Base-by-base conservation (phyloP, 2,113 vertebrate genomes). In the Solea senegalensis region DNA sequence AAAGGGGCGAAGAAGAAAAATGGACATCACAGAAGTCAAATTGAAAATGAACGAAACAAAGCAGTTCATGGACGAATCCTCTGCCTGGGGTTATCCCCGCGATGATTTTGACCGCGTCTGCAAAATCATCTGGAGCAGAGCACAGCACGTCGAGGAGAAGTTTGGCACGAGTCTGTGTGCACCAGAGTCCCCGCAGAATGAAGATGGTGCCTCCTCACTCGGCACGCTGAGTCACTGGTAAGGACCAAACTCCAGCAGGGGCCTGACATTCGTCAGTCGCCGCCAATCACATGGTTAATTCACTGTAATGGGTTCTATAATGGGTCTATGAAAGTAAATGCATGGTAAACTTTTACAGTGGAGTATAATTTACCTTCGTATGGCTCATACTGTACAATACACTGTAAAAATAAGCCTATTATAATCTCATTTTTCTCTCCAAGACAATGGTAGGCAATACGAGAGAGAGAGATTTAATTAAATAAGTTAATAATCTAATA, bases 91-190 rank as follows among this genome's bases (percentile, higher is more conserved):
- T 62, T 94, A 96, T 34, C 89, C 87, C 1, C 76, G 90, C 14
- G 95, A 96, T 41, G 71, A 86, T 27, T 67, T 95, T 64, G 95
- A 96, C 27, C 52, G 86, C 13, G 76, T 91, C 34, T 96, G 95
- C 76, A 82, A 90, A n/a, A 85, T 85, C 62, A 95, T 96, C 85
- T 94, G 94, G 92, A 93, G 90, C 9, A 89, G 90, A 0, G 88
- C 86, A 0, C 91, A 92, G 43, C 27, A 69, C 34, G 21, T 9
- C 13, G 2, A 34, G 9, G 21, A 39, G 8, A 4, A n/a, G 14
- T 10, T 13, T 1, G 50, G 1, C 21, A 1, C 8, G 71, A 27
- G 54, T n/a, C 52, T 16, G 2, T 12, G 39, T 14, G 63, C 53
- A 15, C 16, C 40, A 0, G 14, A 57, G 48, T 27, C 7, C 7